Evolutionary conservation across 1,140 invertebrate species (phyloP).

Genomic region (Drosophila sturtevanti): DNA sequence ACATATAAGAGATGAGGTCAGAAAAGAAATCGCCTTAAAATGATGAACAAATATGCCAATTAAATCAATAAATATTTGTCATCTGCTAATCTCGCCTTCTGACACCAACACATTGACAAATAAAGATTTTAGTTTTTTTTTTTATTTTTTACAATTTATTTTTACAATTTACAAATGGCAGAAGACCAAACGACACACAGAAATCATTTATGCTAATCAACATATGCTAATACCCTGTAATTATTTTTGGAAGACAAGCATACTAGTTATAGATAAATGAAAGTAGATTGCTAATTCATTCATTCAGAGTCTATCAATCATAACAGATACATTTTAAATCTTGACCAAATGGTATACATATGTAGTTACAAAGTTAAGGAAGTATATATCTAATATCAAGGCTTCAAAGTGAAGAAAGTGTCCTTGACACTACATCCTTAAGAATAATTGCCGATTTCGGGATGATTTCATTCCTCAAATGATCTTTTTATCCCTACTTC

Average conservation of each 20-base stretch:
- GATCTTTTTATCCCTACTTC: too few species aligned
- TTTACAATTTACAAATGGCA: conserved; percentile 54
- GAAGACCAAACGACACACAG: conserved; percentile 44
- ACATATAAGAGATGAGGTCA: neutral
- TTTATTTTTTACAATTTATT: conserved; percentile 26
- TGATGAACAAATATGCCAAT: conserved; percentile 62
- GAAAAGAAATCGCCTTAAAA: conserved; percentile 2
- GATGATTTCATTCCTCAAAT: too few species aligned
- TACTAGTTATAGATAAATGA: neutral
- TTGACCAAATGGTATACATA: too few species aligned
- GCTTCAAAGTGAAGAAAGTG: too few species aligned
- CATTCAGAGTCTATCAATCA: too few species aligned
- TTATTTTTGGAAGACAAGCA: neutral
- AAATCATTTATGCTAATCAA: conserved; percentile 81
- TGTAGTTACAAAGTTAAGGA: too few species aligned
- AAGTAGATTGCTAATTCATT: neutral
- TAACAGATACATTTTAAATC: too few species aligned
- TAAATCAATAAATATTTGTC: conserved; percentile 74
- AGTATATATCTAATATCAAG: too few species aligned
- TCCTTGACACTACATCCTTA: too few species aligned
- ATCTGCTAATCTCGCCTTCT: conserved; percentile 58
- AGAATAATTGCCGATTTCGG: too few species aligned
- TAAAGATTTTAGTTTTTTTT: conserved; percentile 50
- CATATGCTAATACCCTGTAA: conserved; percentile 46
- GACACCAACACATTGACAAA: conserved; percentile 56